Percentiles rank a stretch among this genome's conserved stretches.
phyloP scores from a whole-genome alignment of 2,888 invertebrate species.

The Marasmarcha lunaedactyla region DNA sequence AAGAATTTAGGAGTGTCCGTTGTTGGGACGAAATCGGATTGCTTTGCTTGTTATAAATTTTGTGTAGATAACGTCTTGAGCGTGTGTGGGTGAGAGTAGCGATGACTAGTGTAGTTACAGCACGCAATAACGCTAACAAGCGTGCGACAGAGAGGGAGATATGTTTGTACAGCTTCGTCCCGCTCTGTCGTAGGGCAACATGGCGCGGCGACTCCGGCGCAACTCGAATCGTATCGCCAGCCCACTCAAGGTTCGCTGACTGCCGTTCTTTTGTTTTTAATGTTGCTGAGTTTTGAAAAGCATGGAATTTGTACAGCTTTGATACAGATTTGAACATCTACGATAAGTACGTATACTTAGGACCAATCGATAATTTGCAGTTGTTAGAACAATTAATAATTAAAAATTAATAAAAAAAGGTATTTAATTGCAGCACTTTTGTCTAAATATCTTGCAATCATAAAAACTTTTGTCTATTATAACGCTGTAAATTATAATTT shows the following conservation, averaged over 20 bases:
- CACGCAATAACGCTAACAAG: slow-evolving; percentile 71
- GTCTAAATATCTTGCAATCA: too few relatives aligned
- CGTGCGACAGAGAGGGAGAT: slow-evolving; percentile 39
- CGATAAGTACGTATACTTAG: too few relatives aligned
- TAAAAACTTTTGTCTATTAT: too few relatives aligned
- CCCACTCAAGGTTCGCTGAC: slow-evolving; percentile 75
- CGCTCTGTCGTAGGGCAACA: slow-evolving; percentile 51
- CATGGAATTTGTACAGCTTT: neutral
- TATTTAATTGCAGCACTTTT: too few relatives aligned
- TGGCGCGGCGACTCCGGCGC: slow-evolving; percentile 73
- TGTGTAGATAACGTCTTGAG: slow-evolving; percentile 65
- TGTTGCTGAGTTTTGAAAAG: slow-evolving; percentile 40
- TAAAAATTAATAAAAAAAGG: too few relatives aligned
- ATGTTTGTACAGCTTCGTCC: slow-evolving; percentile 36
- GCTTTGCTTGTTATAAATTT: slow-evolving; percentile 64
- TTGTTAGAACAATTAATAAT: too few relatives aligned
- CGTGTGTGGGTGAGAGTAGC: slow-evolving; percentile 63
- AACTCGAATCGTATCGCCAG: slow-evolving; percentile 73
- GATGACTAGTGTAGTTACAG: slow-evolving; percentile 67
- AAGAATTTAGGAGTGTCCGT: slow-evolving; percentile 64
- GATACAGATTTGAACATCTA: too few relatives aligned
- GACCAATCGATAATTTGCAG: too few relatives aligned
- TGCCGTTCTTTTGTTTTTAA: slow-evolving; percentile 71
- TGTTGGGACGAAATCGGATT: slow-evolving; percentile 49
- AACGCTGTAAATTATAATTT: too few relatives aligned